A percentile compares a stretch with the other conserved stretches of the same genome.
Evolutionary conservation across 2,113 vertebrate genomes (phyloP).

Genomic region (Epinephelus cyanopodus): DNA sequence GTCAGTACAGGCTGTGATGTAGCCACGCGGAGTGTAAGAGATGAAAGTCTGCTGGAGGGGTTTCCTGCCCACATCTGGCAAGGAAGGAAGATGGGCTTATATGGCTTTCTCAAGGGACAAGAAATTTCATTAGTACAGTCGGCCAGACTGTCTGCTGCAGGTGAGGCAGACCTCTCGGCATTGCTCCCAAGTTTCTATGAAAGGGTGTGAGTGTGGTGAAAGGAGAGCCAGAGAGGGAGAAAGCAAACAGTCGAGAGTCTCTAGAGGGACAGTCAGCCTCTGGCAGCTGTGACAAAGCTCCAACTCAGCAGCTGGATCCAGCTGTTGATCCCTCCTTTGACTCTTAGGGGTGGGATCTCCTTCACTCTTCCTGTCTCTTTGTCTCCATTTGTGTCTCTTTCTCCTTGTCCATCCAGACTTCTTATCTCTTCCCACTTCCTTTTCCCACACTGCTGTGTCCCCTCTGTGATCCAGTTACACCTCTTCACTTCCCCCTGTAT

Average conservation of each 20-base stretch:
- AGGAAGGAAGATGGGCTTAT: slow-evolving; percentile 56
- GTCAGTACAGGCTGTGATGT: slow-evolving; percentile 31
- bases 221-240: slow-evolving; percentile 36
- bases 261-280: slow-evolving; percentile 60
- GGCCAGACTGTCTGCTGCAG: slow-evolving; percentile 69
- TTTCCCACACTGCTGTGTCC: slow-evolving; percentile 70
- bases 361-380: slow-evolving; percentile 47
- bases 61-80: slow-evolving; percentile 75
- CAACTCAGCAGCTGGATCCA: slow-evolving; percentile 74
- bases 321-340: slow-evolving; percentile 65
- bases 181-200: slow-evolving; percentile 50
- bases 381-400: slow-evolving; percentile 36
- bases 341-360: slow-evolving; percentile 46
- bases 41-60: slow-evolving; percentile 51
- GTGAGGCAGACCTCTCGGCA: slow-evolving; percentile 63
- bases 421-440: slow-evolving; percentile 67
- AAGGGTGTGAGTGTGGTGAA: slow-evolving; percentile 57
- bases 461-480: slow-evolving; percentile 58
- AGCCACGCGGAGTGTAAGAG: slow-evolving; percentile 17
- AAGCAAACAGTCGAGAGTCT: slow-evolving; percentile 57
- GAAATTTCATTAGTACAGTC: slow-evolving; percentile 63
- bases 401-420: slow-evolving; percentile 35
- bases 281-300: slow-evolving; percentile 65
- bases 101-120: slow-evolving; percentile 44
- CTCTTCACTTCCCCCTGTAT: slow-evolving; percentile 55